Base-by-base conservation (phyloP, 2,797 vertebrate species). In the Scolopax rusticola region DNA sequence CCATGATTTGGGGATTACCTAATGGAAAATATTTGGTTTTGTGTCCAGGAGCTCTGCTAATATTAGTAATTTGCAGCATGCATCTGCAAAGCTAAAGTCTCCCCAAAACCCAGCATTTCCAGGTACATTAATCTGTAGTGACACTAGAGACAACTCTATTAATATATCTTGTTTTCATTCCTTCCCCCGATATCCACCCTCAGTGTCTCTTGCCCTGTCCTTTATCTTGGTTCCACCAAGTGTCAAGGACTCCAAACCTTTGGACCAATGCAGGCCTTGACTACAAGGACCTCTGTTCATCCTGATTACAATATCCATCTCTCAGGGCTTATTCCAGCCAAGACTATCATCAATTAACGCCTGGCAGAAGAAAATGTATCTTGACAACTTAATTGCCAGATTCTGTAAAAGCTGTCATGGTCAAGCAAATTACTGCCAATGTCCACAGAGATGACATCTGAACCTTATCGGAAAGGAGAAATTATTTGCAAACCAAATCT, bases 301-400 rank as follows among this genome's bases (percentile, higher is more conserved):
- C 10, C 53, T 40, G 3, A 92, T 90, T 84, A 87, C 89, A 64
- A 64, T 85, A 91, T 78, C 89, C 51, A 78, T 75, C 79, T 87
- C 82, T 16, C 76, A 48, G 87, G 47, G 59, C 47, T 87, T 65
- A 81, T 91, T 93, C 65, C 73, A 93, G 75, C 57, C 78, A 71
- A 61, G 65, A 40, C 68, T 48, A 81, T 60, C 79, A 91, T 92
- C 89, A 91, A 84, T 93, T 96, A 95, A 82, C 45, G 71, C 61
- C 78, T 91, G 69, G 75, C 64, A 90, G 64, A 82, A 15, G 41
- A 83, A 94, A 89, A 95, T 28, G 8, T 76, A 87, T 83, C 86
- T 94, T 97, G 97, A 95, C 85, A 95, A 83, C 68, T 93, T 93
- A 91, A 93, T 96, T 95, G 78, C 78, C 41, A 78, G 48, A 41